Evolutionary conservation across 2,888 invertebrate species (phyloP).

Genomic region (Cylloceria caligata): DNA sequence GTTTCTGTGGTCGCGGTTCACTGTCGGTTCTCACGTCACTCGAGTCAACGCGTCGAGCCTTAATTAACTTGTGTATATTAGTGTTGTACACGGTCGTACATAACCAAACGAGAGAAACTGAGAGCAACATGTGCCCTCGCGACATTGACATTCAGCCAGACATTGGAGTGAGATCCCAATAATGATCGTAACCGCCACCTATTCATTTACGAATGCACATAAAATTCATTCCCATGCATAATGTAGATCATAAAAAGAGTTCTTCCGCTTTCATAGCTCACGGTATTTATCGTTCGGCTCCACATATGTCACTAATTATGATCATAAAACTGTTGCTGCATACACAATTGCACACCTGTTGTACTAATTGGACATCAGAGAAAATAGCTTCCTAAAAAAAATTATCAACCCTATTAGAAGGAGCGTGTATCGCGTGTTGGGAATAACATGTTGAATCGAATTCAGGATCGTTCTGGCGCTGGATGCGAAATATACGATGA

Average conservation of each 20-base stretch:
- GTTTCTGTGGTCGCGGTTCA: not conserved
- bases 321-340: conserved; percentile 19
- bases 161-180: too few relatives aligned
- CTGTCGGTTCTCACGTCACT: conserved; percentile 27
- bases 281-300: not conserved
- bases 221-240: not conserved
- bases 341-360: conserved; percentile 24
- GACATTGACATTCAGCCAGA: not conserved
- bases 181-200: too few relatives aligned
- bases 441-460: too few relatives aligned
- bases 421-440: too few relatives aligned
- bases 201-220: not conserved
- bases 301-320: conserved; percentile 6
- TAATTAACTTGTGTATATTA: conserved; percentile 17
- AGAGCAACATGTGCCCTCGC: not conserved
- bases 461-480: too few relatives aligned
- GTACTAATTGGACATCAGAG: conserved; percentile 15
- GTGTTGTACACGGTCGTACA: not conserved
- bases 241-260: not conserved
- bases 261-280: not conserved
- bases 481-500: conserved; percentile 6
- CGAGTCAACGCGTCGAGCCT: conserved; percentile 9
- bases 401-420: not conserved
- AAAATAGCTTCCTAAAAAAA: not conserved
- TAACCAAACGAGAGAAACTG: not conserved